Evolutionary conservation across 2,113 vertebrate genomes (phyloP), one percentile per base, ranked within the genome.

Genomic region (Tetrao urogallus): DNA sequence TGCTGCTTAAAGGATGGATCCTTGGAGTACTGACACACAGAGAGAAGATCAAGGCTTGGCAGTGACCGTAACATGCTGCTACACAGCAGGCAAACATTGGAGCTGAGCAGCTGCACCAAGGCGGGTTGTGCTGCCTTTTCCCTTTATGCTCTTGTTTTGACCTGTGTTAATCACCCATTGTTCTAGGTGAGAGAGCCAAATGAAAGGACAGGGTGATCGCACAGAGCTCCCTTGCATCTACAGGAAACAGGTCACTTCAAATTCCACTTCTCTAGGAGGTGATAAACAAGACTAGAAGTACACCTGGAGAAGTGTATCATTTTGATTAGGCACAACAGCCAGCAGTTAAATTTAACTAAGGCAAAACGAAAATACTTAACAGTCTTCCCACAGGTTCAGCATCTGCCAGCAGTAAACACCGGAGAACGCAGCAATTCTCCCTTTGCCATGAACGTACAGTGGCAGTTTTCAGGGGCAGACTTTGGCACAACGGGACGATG

Each of bases 171-270:
- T 96, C 95, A 89, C 84, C 91, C 93, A 95, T 96, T 97, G 95
- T 94, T 96, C 95, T 96, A 95, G 95, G 93, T 95, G 95, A 88
- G 92, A 96, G 88, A 95, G 89, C 88, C 78, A 92, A 95, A 95
- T 94, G 96, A 95, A 94, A 92, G 89, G 75, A 83, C 86, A 11
- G 66, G 86, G 63, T 66, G 90, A 88, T 88, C 36, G 38, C 77
- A 91, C 3, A 42, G 86, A 80, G 54, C 38, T 83, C 73, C 76
- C 52, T 32, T 89, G 94, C 91, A 94, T 71, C 88, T 8, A 60
- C 69, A 52, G 61, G 47, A 61, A 94, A 82, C 82, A 70, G 94
- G 94, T 95, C 88, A 91, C 71, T 27, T 58, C 65, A 85, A 93
- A 94, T 92, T 78, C 78, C 75, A 43, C 47, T 2, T 67, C 76